Conservation (phyloP, 2,113 vertebrate species). For the Cepphus grylle region DNA sequence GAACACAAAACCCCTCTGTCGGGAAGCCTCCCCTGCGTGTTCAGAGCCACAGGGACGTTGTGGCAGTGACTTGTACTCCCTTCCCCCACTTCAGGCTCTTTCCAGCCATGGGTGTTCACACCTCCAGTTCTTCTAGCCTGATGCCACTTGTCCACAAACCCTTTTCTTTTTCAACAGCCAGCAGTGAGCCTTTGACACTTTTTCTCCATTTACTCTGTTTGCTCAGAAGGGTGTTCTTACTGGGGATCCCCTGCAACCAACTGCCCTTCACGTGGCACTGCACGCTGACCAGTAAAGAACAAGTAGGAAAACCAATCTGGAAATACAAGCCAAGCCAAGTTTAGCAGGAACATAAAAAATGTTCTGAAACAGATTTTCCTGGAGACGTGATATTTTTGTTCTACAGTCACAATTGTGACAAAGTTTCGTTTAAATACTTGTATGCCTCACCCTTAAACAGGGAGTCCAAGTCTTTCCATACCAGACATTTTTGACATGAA, state of each 20-base stretch:
- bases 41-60: background rate
- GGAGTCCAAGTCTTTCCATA: background rate
- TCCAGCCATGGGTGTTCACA: background rate
- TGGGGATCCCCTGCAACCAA: background rate
- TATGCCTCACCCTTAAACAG: background rate
- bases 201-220: background rate
- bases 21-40: too few species aligned
- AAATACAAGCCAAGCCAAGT: background rate
- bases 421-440: background rate
- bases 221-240: background rate
- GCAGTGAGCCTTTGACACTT: background rate
- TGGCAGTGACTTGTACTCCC: too few species aligned
- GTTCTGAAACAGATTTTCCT: background rate
- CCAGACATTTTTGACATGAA: background rate
- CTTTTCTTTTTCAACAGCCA: background rate
- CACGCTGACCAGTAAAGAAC: background rate
- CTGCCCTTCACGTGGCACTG: background rate
- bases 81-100: background rate
- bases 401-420: background rate
- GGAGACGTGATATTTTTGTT: background rate
- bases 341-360: background rate
- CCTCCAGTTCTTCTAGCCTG: background rate
- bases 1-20: fast-evolving
- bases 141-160: background rate
- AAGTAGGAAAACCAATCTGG: background rate